These are phyloP conservation scores for Cathartes aura DNA, from an alignment of 2,113 vertebrate genomes.

Conservation along the genomic window DNA sequence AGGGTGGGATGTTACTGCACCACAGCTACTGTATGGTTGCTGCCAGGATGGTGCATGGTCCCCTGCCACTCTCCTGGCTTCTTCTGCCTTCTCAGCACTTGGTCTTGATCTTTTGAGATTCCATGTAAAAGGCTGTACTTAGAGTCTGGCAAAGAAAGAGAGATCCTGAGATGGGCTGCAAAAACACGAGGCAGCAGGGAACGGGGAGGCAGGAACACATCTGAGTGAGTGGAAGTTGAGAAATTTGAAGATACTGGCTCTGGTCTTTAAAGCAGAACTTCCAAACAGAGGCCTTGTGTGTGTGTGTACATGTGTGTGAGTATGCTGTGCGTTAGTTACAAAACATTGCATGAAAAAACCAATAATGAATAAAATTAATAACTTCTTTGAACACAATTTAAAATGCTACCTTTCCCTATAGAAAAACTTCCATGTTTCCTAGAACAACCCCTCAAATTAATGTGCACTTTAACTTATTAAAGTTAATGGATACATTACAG, in stretches of 20 bases:
- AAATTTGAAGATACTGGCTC: not conserved
- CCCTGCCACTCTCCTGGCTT: not conserved
- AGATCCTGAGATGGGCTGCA: not conserved
- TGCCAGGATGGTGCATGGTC: not conserved
- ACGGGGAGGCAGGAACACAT: not conserved
- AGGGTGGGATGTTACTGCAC: not conserved
- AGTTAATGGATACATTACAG: not conserved
- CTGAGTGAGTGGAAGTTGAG: not conserved
- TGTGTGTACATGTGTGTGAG: not conserved
- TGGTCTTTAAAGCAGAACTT: not conserved
- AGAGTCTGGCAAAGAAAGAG: not conserved
- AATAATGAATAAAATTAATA: not conserved
- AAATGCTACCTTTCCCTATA: not conserved
- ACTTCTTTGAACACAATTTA: not conserved
- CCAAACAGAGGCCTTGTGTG: not conserved
- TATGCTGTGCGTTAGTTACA: not conserved
- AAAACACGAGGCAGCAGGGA: not conserved
- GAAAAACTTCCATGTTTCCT: not conserved
- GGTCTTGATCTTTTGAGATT: not conserved
- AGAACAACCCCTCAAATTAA: not conserved
- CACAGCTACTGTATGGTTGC: rapidly evolving
- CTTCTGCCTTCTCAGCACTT: not conserved
- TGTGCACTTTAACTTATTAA: not conserved
- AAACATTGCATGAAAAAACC: not conserved
- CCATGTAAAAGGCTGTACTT: not conserved